Evolutionary conservation across 2,113 vertebrate genomes (phyloP), one percentile per base, ranked within the genome.

Genomic region (Oncorhynchus masou): DNA sequence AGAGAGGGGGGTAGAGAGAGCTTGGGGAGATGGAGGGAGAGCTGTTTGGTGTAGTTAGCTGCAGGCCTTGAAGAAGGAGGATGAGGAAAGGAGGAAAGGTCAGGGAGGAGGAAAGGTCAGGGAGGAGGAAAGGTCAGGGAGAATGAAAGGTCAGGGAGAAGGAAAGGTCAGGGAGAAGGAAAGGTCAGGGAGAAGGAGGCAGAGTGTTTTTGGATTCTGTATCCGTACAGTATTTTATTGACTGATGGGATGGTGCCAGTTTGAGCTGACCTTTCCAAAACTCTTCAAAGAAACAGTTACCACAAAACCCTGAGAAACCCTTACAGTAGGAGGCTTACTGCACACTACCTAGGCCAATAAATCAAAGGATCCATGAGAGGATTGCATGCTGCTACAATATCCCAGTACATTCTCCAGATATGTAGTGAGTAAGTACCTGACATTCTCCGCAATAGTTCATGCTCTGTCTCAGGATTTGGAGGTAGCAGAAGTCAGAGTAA

Each of bases 201-300:
- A 80, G 79, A 81, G 59, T 76, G 68, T 71, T 72, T 75, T 81
- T 67, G 73, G 77, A 82, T 80, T 68, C 69, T 72, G 9, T 45
- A 45, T 11, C 9, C 39, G 74, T 79, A 8, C 27, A 73, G 31
- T 66, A 74, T 79, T 65, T 70, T 67, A 31, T 72, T 75, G 57
- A 71, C 45, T 7, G 69, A 16, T 31, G 59, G 69, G 48, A 34
- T 73, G 15, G 57, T 72, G 45, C 45, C 29, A 45, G 66, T 31
- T 45, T 34, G 60, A 70, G 34, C n/a, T 69, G 54, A 74, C 29
- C 74, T 76, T 70, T 65, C 39, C 19, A 5, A 34, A 69, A 73
- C 19, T 66, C 27, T 45, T 45, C 57, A 48, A 31, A 70, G 62
- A 64, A 64, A n/a, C 54, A 19, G 54, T 19, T 20, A 20, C 54